phyloP scores from a whole-genome alignment of 1,140 invertebrate species.

The Listronotus bonariensis region DNA sequence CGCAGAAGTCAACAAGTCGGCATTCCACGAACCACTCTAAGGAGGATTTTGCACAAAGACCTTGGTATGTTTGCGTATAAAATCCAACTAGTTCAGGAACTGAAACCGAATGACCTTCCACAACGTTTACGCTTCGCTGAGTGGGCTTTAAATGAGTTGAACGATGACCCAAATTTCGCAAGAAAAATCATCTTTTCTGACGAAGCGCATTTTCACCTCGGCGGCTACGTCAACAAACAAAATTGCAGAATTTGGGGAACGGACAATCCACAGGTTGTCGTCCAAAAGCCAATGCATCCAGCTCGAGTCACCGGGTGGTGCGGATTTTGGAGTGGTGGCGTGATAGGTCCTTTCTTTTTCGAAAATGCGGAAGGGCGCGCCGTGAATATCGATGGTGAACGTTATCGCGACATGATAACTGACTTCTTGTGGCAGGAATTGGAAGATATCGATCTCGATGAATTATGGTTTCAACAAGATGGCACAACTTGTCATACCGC shows the following conservation, averaged over 20 bases:
- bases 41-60: slow-evolving; percentile 46
- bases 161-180: slow-evolving; percentile 12
- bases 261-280: slow-evolving; percentile 45
- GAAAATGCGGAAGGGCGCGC: slow-evolving; percentile 24
- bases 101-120: slow-evolving; percentile 28
- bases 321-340: slow-evolving; percentile 39
- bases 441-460: slow-evolving; percentile 39
- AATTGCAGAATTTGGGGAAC: slow-evolving; percentile 50
- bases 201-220: slow-evolving; percentile 52
- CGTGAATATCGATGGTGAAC: slow-evolving; percentile 33
- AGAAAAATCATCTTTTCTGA: slow-evolving; percentile 48
- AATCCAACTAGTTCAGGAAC: slow-evolving; percentile 45
- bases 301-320: slow-evolving; percentile 49
- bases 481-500: slow-evolving; percentile 37
- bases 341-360: slow-evolving; percentile 43
- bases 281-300: slow-evolving; percentile 51
- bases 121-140: slow-evolving; percentile 19
- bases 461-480: slow-evolving; percentile 45
- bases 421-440: slow-evolving; percentile 36
- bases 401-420: slow-evolving; percentile 35
- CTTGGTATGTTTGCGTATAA: slow-evolving; percentile 45
- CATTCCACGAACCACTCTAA: slow-evolving; percentile 39
- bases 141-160: slow-evolving; percentile 5
- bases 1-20: slow-evolving; percentile 27
- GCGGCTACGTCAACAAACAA: slow-evolving; percentile 53